Base-by-base conservation (phyloP, 2,113 vertebrate species). In the Zeus faber region DNA sequence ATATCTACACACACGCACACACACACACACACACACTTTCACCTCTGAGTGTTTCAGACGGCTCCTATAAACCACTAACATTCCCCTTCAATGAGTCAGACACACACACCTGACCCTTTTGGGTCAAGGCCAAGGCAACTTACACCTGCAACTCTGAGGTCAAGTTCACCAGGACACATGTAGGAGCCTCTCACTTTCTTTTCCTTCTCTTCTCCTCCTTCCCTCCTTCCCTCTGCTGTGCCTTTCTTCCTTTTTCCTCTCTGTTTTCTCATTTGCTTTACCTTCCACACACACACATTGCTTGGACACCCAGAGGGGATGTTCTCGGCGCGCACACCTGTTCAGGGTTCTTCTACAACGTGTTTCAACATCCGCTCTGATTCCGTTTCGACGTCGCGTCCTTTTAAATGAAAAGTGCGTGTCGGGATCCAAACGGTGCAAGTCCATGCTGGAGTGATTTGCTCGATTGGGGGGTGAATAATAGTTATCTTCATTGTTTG, bases 111-210 rank as follows among this genome's bases (percentile, higher is more conserved):
- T 26, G 17, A 52, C 37, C 35, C 29, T 18, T 23, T 13, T 17
- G 21, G 40, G 54, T 25, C 48, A 47, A 24, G 25, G 20, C 39
- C 6, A 20, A 41, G 39, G 39, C 5, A 17, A 25, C 49, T 54
- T 45, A 44, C 53, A 48, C 2, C 26, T 25, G 41, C 14, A 25
- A 26, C 9, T 37, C 54, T 20, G 54, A 21, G 63, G 49, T 67
- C 37, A 58, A 67, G 40, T 49, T 67, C 33, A n/a, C 25, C n/a
- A 7, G 11, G 35, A 25, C 55, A 52, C 21, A 20, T 37, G 3
- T 35, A 44, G 1, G n/a, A n/a, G n/a, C n/a, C n/a, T n/a, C n/a
- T 17, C 21, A 3, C 18, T 57, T 2, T 4, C 21, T 39, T 35
- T 53, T 17, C 31, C 11, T 2, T 24, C 47, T 3, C 25, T 43